These are phyloP conservation scores for Leptinotarsa texana DNA, from an alignment of 1,140 invertebrate genomes.

Conservation along the genomic window DNA sequence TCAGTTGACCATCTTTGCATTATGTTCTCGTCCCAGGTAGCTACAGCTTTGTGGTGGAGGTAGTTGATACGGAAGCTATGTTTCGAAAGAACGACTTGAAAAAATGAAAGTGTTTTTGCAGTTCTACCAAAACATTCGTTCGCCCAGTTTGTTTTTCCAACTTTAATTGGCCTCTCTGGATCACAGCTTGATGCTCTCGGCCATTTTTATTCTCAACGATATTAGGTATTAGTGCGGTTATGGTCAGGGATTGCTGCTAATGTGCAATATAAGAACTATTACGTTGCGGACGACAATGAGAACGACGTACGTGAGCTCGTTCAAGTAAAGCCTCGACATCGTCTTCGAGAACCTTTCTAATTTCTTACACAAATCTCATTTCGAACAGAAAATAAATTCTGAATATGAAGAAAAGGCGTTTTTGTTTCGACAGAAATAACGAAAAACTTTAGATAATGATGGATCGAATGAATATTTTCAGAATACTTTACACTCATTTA, in stretches of 20 bases:
- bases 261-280: conserved; percentile 27
- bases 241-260: conserved; percentile 19
- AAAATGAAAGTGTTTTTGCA: too few species aligned
- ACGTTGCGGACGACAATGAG: conserved; percentile 22
- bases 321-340: conserved; percentile 12
- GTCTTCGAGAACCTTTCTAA: conserved; percentile 16
- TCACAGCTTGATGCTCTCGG: conserved; percentile 21
- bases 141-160: conserved; percentile 2
- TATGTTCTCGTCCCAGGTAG: too few species aligned
- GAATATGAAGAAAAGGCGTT: too few species aligned
- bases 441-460: too few species aligned
- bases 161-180: conserved; percentile 21
- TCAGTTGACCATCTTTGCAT: too few species aligned
- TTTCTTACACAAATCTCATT: conserved; percentile 17
- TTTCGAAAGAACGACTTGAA: too few species aligned
- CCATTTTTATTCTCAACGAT: conserved; percentile 25
- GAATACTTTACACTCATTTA: too few species aligned
- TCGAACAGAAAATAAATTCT: background rate
- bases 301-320: conserved; percentile 18
- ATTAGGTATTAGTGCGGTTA: conserved; percentile 26
- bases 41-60: too few species aligned
- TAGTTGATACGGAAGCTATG: too few species aligned
- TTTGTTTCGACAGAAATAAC: too few species aligned
- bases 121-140: background rate
- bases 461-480: too few species aligned